Evolutionary conservation across 2,113 vertebrate genomes (phyloP).

Genomic region (Setophaga coronata): DNA sequence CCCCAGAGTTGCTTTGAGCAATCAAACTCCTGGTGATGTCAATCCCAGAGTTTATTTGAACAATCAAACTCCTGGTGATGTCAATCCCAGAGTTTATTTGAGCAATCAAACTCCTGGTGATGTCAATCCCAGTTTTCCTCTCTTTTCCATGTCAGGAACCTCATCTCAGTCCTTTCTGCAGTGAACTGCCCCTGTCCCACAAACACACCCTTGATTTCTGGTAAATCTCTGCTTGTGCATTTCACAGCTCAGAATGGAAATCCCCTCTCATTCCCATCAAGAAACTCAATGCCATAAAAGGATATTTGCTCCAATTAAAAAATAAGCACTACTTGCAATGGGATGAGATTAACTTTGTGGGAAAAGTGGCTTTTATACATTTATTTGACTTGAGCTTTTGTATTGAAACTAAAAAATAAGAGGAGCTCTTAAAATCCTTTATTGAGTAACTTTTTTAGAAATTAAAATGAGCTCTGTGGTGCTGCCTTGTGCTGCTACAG

Average conservation of each 20-base stretch:
- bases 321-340: background rate
- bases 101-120: background rate
- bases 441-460: background rate
- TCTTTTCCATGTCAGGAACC: background rate
- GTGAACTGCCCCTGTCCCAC: background rate
- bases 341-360: background rate
- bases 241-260: background rate
- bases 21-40: background rate
- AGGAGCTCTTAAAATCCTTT: background rate
- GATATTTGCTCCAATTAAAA: background rate
- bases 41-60: background rate
- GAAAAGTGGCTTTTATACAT: background rate
- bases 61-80: background rate
- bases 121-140: background rate
- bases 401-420: background rate
- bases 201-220: background rate
- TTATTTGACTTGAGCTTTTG: background rate
- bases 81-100: no score
- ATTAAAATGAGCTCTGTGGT: background rate
- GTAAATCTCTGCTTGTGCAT: background rate
- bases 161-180: background rate
- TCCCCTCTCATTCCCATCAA: background rate
- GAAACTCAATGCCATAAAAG: background rate
- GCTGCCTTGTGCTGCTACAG: background rate
- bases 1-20: background rate